These are phyloP conservation scores for Prionailurus viverrinus DNA, from an alignment of 2,113 vertebrate genomes.

Conservation along the genomic window DNA sequence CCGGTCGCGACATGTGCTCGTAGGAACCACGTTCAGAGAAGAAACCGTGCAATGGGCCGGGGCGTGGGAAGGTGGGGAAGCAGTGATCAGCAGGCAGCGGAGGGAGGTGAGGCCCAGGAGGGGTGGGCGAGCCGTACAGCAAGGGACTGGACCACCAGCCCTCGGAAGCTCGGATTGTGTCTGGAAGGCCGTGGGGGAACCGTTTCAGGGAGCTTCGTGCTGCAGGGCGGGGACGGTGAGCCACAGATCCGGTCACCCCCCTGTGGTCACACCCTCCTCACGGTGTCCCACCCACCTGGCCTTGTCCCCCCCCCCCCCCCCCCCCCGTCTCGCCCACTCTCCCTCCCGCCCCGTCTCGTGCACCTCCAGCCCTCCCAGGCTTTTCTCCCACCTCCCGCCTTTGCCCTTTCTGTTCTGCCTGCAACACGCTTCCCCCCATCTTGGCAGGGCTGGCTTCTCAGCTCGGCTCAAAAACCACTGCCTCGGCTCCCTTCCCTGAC, in stretches of 20 bases:
- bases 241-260: background rate
- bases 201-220: background rate
- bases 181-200: background rate
- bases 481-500: background rate
- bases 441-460: background rate
- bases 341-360: background rate
- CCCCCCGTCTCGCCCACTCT: accelerated
- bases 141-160: background rate
- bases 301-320: background rate
- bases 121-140: background rate
- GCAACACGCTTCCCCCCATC: no score
- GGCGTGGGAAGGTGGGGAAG: background rate
- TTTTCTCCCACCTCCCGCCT: background rate
- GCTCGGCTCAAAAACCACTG: background rate
- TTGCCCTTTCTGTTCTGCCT: background rate
- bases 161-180: background rate
- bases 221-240: background rate
- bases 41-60: background rate
- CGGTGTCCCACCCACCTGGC: background rate
- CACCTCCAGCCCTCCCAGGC: background rate
- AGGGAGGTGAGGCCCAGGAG: background rate
- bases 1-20: no score
- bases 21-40: background rate
- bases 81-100: background rate
- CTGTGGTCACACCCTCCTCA: background rate